phyloP scores from a whole-genome alignment of 2,888 invertebrate species.

The Pandemis corylana region DNA sequence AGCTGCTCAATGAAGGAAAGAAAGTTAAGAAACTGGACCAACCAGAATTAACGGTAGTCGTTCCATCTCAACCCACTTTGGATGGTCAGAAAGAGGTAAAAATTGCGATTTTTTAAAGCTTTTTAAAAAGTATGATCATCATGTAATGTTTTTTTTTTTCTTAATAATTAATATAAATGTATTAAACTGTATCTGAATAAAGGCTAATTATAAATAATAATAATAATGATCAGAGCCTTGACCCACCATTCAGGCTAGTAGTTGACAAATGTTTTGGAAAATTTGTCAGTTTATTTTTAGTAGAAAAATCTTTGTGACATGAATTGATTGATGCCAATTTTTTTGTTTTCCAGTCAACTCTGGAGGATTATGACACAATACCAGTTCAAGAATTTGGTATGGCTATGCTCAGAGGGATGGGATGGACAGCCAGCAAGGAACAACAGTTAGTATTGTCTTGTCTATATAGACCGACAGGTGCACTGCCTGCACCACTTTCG shows the following conservation, averaged over 20 bases:
- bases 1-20: constrained; percentile 87
- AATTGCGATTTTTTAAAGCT: neutral
- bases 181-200: too few species aligned
- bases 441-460: constrained; percentile 66
- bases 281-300: too few species aligned
- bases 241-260: too few species aligned
- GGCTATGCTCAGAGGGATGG: constrained; percentile 98
- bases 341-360: constrained; percentile 79
- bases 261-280: too few species aligned
- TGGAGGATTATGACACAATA: constrained; percentile 89
- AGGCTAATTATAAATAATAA: too few species aligned
- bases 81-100: constrained; percentile 87
- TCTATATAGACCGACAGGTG: too few species aligned
- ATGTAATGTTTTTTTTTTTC: too few species aligned
- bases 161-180: too few species aligned
- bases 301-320: too few species aligned
- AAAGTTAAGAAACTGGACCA: constrained; percentile 67
- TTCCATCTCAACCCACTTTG: constrained; percentile 83
- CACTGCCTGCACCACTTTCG: too few species aligned
- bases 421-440: constrained; percentile 89
- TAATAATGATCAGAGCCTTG: too few species aligned
- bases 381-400: constrained; percentile 93
- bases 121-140: too few species aligned
- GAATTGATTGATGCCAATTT: constrained; percentile 1
- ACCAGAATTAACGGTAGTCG: constrained; percentile 80